A percentile compares a stretch with the other conserved stretches of the same genome.
Conservation (phyloP, 2,888 invertebrate genomes). For the Erebia aethiops region DNA sequence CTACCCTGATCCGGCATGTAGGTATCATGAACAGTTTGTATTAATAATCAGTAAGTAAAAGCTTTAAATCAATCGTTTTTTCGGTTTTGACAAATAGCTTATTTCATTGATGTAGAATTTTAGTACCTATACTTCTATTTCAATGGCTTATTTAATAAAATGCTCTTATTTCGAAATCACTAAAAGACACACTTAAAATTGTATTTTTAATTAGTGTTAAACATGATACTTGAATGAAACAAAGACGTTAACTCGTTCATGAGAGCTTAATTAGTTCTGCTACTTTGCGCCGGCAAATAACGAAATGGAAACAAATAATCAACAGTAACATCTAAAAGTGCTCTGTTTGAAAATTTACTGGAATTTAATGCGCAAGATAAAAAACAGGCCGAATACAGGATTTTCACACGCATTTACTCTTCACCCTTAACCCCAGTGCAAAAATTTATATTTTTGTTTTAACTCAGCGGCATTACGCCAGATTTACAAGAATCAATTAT, state of each 20-base stretch:
- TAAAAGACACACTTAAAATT: background rate
- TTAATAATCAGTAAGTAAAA: too few species aligned
- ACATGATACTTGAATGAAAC: conserved; percentile 8
- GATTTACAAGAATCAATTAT: too few species aligned
- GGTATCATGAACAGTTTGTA: too few species aligned
- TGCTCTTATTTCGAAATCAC: too few species aligned
- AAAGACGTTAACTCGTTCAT: conserved; percentile 28
- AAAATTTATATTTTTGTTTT: background rate
- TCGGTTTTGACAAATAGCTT: too few species aligned
- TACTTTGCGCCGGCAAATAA: conserved; percentile 32
- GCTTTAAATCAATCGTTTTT: too few species aligned
- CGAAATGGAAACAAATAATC: conserved; percentile 35
- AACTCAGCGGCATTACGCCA: too few species aligned
- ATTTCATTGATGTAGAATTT: too few species aligned
- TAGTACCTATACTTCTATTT: too few species aligned
- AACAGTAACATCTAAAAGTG: conserved; percentile 32
- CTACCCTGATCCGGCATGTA: background rate
- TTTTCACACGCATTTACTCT: background rate
- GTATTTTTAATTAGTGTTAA: background rate
- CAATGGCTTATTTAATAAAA: too few species aligned
- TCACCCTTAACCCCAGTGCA: background rate
- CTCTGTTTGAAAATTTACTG: conserved; percentile 18
- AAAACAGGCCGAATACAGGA: background rate
- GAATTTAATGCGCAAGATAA: conserved; percentile 10
- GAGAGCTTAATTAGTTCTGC: conserved; percentile 33